A percentile compares a stretch with the other conserved stretches of the same genome.
phyloP scores from a whole-genome alignment of 2,113 vertebrate genomes.

The Carollia perspicillata region DNA sequence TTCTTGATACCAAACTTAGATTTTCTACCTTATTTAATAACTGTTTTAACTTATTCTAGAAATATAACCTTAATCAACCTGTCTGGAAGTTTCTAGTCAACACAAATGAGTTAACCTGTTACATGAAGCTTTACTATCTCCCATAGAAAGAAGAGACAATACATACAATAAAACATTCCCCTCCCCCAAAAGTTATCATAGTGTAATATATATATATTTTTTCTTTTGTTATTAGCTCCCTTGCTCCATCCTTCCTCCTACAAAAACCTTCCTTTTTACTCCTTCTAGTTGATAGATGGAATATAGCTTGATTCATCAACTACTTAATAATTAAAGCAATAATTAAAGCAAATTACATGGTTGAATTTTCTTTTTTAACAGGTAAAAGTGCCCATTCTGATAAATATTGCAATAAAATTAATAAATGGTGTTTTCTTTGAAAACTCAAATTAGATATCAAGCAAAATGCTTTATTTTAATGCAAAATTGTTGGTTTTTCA shows the following conservation, averaged over 20 bases:
- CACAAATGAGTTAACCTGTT: neutral
- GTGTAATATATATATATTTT: neutral
- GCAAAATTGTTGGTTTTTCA: neutral
- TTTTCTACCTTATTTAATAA: neutral
- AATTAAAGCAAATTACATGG: neutral
- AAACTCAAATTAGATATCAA: neutral
- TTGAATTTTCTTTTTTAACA: neutral
- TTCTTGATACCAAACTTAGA: neutral
- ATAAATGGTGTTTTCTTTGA: neutral
- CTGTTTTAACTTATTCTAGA: neutral
- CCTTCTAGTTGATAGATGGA: neutral
- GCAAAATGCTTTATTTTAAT: neutral
- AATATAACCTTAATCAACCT: neutral
- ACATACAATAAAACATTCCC: neutral
- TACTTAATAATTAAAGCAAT: neutral
- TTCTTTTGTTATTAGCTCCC: neutral
- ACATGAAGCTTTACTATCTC: neutral
- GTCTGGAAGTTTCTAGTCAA: neutral
- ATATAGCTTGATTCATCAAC: neutral
- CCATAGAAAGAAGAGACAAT: neutral
- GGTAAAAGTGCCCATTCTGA: neutral
- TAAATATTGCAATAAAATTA: neutral
- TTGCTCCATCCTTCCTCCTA: neutral
- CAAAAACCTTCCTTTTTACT: neutral
- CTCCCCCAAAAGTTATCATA: neutral